phyloP scores from a whole-genome alignment of 2,113 vertebrate genomes.

The Dipodomys spectabilis region DNA sequence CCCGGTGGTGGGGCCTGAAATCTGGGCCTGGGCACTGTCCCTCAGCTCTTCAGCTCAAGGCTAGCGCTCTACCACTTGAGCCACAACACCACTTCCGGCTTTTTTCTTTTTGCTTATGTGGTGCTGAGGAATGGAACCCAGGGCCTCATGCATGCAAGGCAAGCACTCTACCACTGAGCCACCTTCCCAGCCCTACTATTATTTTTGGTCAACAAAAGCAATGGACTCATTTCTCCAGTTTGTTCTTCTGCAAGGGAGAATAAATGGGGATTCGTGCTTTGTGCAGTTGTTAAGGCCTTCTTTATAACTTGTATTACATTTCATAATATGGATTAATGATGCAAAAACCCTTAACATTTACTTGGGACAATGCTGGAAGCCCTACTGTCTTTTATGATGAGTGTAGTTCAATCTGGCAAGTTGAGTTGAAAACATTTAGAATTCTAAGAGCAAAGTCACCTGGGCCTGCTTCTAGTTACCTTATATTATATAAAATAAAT shows the following conservation, averaged over 20 bases:
- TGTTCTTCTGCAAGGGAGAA: neutral
- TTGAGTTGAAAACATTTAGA: conserved; percentile 27
- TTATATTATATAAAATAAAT: conserved; percentile 24
- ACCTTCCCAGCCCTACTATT: no score
- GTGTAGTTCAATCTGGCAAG: neutral
- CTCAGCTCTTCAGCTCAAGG: no score
- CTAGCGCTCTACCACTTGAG: no score
- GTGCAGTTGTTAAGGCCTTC: neutral
- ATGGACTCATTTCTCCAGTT: conserved; percentile 2
- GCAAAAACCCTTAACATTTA: neutral
- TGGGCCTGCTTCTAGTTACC: neutral
- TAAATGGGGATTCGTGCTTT: conserved; percentile 9
- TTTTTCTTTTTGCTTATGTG: no score
- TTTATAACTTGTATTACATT: conserved; percentile 21
- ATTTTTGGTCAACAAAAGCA: conserved; percentile 33
- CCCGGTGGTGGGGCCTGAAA: no score
- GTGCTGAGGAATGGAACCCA: no score
- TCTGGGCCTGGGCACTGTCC: no score
- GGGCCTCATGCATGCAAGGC: no score
- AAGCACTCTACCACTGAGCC: no score
- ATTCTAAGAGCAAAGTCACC: conserved; percentile 23
- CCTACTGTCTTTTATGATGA: neutral
- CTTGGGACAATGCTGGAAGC: neutral
- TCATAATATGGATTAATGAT: neutral
- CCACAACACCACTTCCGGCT: no score